These are phyloP conservation scores for Plectus sambesii DNA, from an alignment of 1,140 invertebrate genomes.

Conservation along the genomic window DNA sequence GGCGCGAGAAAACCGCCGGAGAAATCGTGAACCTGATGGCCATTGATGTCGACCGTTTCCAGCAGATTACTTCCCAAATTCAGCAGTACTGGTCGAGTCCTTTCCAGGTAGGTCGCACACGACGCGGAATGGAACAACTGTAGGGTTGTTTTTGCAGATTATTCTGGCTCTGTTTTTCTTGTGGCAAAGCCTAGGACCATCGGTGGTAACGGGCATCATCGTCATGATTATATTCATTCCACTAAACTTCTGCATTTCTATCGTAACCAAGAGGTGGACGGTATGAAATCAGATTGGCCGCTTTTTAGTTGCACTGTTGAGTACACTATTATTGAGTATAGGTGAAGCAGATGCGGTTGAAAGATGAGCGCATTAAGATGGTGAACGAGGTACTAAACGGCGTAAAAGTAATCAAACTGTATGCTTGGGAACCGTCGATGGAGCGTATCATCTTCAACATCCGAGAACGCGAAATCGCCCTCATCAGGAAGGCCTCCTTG, in stretches of 20 bases:
- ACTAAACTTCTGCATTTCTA: too few species aligned
- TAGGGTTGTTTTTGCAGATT: too few species aligned
- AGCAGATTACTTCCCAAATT: slow-evolving; percentile 36
- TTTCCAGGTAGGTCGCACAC: slow-evolving; percentile 25
- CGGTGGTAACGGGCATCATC: slow-evolving; percentile 41
- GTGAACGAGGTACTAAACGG: slow-evolving; percentile 89
- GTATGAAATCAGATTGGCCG: slow-evolving; percentile 52
- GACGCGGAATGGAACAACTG: too few species aligned
- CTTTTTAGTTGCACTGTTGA: slow-evolving; percentile 50
- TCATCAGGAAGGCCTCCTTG: slow-evolving; percentile 27
- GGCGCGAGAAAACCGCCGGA: slow-evolving; percentile 52
- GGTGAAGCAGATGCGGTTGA: slow-evolving; percentile 42
- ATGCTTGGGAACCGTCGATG: slow-evolving; percentile 85
- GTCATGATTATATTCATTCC: slow-evolving; percentile 47
- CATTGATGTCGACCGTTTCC: slow-evolving; percentile 49
- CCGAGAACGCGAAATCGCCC: slow-evolving; percentile 31
- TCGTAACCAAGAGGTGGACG: too few species aligned
- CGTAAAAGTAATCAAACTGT: slow-evolving; percentile 76
- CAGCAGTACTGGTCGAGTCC: slow-evolving; percentile 41
- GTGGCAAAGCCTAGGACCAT: slow-evolving; percentile 44
- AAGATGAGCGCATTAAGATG: slow-evolving; percentile 66
- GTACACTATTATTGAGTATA: slow-evolving; percentile 52
- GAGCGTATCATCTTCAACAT: slow-evolving; percentile 49
- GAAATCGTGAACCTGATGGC: slow-evolving; percentile 57
- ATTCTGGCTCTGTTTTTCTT: too few species aligned